phyloP scores from a whole-genome alignment of 2,888 invertebrate genomes.

The Cataglyphis albicans region DNA sequence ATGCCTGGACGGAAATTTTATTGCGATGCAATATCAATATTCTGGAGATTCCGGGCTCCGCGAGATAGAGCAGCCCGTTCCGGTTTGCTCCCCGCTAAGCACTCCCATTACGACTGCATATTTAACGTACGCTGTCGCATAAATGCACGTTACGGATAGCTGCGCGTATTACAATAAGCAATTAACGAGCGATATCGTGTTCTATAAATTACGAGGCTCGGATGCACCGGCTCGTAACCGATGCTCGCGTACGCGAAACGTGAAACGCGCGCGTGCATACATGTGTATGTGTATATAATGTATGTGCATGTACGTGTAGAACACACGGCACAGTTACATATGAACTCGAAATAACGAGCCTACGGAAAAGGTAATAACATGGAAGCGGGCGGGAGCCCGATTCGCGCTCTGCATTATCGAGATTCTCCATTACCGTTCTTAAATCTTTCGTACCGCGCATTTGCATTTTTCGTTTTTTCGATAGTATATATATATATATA shows the following conservation, averaged over 20 bases:
- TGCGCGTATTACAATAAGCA: constrained; percentile 57
- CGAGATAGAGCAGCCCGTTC: constrained; percentile 48
- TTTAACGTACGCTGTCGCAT: constrained; percentile 56
- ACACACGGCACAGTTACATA: not conserved
- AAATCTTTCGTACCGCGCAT: constrained; percentile 39
- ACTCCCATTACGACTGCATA: constrained; percentile 53
- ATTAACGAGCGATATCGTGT: constrained; percentile 57
- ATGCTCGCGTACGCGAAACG: constrained; percentile 55
- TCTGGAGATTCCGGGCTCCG: constrained; percentile 34
- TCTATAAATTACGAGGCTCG: constrained; percentile 55
- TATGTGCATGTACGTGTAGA: not conserved
- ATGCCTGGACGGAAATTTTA: constrained; percentile 38
- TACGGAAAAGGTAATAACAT: constrained; percentile 48
- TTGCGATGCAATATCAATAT: constrained; percentile 41
- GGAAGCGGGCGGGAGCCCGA: constrained; percentile 28
- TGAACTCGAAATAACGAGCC: constrained; percentile 47
- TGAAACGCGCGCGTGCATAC: constrained; percentile 28
- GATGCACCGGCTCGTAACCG: constrained; percentile 50
- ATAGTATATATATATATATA: too few species aligned
- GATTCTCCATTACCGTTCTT: constrained; percentile 52
- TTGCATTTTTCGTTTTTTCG: not conserved
- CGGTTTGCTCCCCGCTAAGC: constrained; percentile 47
- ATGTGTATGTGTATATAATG: not conserved
- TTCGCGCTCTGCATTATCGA: constrained; percentile 48
- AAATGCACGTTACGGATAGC: constrained; percentile 57